A percentile compares a stretch with the other conserved stretches of the same genome.
phyloP scores from a whole-genome alignment of 2,797 vertebrate species.

The Orientallactaga sibirica region DNA sequence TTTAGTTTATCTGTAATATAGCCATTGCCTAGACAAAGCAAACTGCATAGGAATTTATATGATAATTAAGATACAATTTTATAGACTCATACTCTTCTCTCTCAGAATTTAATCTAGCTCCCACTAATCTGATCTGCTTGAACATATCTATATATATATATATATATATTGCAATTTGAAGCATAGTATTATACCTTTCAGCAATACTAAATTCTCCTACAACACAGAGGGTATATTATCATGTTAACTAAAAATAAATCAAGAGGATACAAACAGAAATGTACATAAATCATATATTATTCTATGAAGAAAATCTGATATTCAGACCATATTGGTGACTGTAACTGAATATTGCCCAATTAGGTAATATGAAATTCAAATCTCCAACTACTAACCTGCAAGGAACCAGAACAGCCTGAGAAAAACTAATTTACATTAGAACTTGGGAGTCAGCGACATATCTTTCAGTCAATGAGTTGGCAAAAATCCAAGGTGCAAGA shows the following conservation, averaged over 20 bases:
- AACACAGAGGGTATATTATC: not conserved
- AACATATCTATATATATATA: not conserved
- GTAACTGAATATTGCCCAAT: not conserved
- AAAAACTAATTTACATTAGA: not conserved
- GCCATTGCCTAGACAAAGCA: slow-evolving; percentile 23
- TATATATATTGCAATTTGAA: not conserved
- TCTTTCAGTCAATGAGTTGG: not conserved
- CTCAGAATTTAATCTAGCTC: not conserved
- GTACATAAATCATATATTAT: not conserved
- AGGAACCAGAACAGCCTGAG: not conserved
- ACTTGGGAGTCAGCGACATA: not conserved
- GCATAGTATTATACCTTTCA: not conserved
- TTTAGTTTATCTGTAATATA: slow-evolving; percentile 35
- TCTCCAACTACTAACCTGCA: not conserved
- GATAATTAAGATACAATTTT: not conserved
- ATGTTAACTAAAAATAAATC: not conserved
- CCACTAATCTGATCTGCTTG: not conserved
- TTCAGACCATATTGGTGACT: not conserved
- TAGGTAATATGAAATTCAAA: slow-evolving; percentile 16
- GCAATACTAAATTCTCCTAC: not conserved
- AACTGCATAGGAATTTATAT: not conserved
- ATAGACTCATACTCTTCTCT: not conserved
- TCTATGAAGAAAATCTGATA: not conserved
- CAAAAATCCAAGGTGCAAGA: not conserved
- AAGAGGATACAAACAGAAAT: not conserved